Evolutionary conservation across 2,113 vertebrate species (phyloP).

Genomic region (Cromileptes altivelis): DNA sequence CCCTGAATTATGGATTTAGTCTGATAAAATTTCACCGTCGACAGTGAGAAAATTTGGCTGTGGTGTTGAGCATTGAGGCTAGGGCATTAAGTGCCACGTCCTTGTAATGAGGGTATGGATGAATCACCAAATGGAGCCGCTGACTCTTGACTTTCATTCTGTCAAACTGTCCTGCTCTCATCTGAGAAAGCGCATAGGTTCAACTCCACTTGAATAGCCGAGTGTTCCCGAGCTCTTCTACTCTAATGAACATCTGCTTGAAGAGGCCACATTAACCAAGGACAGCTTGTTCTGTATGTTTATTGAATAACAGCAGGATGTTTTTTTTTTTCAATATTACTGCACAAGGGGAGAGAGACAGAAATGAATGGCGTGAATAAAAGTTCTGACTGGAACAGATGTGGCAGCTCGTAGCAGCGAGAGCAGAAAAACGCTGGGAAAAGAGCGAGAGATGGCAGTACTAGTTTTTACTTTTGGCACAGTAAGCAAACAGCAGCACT

Average conservation of each 20-base stretch:
- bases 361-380: slow-evolving; percentile 47
- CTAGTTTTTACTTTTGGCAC: slow-evolving; percentile 45
- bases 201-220: slow-evolving; percentile 19
- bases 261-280: slow-evolving; percentile 33
- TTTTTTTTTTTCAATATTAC: not conserved
- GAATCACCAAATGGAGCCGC: slow-evolving; percentile 24
- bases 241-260: slow-evolving; percentile 47
- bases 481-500: slow-evolving; percentile 39
- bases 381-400: slow-evolving; percentile 55
- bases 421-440: slow-evolving; percentile 25
- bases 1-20: not conserved
- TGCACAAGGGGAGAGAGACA: not conserved
- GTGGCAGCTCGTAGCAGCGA: slow-evolving; percentile 27
- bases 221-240: slow-evolving; percentile 18
- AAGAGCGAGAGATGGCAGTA: slow-evolving; percentile 10
- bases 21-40: not conserved
- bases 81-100: slow-evolving; percentile 35
- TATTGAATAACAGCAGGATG: slow-evolving; percentile 34
- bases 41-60: slow-evolving; percentile 4
- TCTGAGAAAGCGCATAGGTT: slow-evolving; percentile 13
- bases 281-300: slow-evolving; percentile 51
- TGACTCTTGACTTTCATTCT: slow-evolving; percentile 15
- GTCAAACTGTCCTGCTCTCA: slow-evolving; percentile 21
- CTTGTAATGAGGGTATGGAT: slow-evolving; percentile 13
- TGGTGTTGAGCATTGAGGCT: slow-evolving; percentile 1